These are phyloP conservation scores for Platichthys flesus DNA, from an alignment of 2,113 vertebrate genomes.

Conservation along the genomic window DNA sequence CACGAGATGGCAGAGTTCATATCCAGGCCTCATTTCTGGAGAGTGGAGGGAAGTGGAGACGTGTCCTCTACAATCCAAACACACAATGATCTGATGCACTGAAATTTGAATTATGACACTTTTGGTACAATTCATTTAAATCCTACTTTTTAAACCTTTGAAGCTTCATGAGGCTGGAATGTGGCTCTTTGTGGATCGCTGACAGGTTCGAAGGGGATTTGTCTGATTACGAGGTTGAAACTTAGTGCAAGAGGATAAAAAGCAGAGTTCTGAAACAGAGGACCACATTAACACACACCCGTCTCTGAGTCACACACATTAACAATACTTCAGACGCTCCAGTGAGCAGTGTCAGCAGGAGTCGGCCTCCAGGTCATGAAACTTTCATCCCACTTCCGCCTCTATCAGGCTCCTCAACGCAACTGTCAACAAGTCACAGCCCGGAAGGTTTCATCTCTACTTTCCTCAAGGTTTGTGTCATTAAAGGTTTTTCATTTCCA, in stretches of 20 bases:
- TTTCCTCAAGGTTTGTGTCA: background rate
- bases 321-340: slow-evolving; percentile 29
- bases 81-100: too few relatives aligned
- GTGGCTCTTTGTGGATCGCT: background rate
- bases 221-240: slow-evolving; percentile 28
- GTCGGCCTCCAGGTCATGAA: slow-evolving; percentile 20
- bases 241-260: background rate
- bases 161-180: background rate
- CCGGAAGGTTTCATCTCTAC: background rate
- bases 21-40: too few relatives aligned
- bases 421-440: background rate
- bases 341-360: slow-evolving; percentile 7
- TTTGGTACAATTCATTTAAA: background rate
- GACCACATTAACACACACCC: background rate
- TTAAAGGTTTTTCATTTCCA: background rate
- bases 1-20: too few relatives aligned
- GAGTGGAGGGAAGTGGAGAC: too few relatives aligned
- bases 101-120: background rate
- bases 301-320: background rate
- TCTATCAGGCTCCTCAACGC: slow-evolving; percentile 2
- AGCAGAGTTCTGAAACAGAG: background rate
- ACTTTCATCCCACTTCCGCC: background rate
- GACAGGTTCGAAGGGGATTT: slow-evolving; percentile 18
- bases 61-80: too few relatives aligned
- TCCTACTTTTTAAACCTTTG: background rate